Conservation (phyloP, 2,888 invertebrate species). For the Andrena bicolor region DNA sequence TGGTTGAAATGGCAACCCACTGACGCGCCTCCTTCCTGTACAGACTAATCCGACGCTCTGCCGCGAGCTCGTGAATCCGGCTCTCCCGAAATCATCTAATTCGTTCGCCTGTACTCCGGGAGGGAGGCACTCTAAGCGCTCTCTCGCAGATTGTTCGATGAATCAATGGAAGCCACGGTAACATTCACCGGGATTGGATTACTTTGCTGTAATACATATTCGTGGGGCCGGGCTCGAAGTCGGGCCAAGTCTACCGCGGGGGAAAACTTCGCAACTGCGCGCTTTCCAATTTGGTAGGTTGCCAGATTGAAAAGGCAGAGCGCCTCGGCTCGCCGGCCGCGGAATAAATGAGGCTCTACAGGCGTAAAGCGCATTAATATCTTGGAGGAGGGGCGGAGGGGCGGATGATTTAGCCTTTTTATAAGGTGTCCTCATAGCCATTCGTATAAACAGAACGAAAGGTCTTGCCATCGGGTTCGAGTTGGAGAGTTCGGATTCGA, state of each 20-base stretch:
- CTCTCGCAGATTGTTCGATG: constrained; percentile 70
- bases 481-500: constrained; percentile 68
- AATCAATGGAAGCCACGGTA: constrained; percentile 72
- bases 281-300: constrained; percentile 82
- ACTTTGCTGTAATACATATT: constrained; percentile 73
- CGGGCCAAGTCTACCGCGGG: constrained; percentile 60
- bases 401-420: constrained; percentile 64
- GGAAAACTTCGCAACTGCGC: constrained; percentile 76
- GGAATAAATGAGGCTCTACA: constrained; percentile 70
- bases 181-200: constrained; percentile 72
- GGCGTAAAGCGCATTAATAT: constrained; percentile 80
- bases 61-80: constrained; percentile 48
- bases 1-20: too few species aligned
- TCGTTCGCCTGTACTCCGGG: constrained; percentile 42
- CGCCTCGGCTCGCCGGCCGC: constrained; percentile 50
- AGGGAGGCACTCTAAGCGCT: constrained; percentile 46
- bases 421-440: constrained; percentile 60
- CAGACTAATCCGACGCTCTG: neutral
- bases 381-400: constrained; percentile 35
- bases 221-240: constrained; percentile 54
- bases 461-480: constrained; percentile 35
- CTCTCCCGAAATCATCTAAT: constrained; percentile 66
- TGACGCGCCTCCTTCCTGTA: neutral
- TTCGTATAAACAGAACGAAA: constrained; percentile 52
- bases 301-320: constrained; percentile 76